phyloP scores from a whole-genome alignment of 2,797 vertebrate genomes.

The Myotis vivesi region DNA sequence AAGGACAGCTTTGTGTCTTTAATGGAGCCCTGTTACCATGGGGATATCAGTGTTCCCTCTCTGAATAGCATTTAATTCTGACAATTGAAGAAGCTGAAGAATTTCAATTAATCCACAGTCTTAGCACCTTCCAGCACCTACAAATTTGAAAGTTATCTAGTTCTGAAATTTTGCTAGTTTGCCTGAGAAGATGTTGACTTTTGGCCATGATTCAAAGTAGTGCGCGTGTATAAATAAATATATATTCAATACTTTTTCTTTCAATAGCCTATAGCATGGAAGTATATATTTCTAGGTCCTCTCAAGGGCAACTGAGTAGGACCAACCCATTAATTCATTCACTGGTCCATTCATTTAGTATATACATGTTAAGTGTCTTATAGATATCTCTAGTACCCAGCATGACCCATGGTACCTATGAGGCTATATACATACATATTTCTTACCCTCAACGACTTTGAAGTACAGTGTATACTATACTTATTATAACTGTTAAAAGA shows the following conservation, averaged over 20 bases:
- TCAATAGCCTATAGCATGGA: background rate
- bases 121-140: conserved; percentile 25
- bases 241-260: conserved; percentile 1
- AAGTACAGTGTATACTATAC: background rate
- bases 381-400: background rate
- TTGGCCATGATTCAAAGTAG: background rate
- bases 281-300: background rate
- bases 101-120: conserved; percentile 55
- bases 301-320: background rate
- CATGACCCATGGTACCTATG: background rate
- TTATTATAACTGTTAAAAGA: background rate
- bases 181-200: conserved; percentile 16
- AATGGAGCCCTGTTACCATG: conserved; percentile 74
- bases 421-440: background rate
- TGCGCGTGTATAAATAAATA: background rate
- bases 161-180: conserved; percentile 28
- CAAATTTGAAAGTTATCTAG: conserved; percentile 56
- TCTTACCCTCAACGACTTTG: background rate
- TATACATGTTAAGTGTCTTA: background rate
- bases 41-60: conserved; percentile 60
- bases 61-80: conserved; percentile 51
- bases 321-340: background rate
- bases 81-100: conserved; percentile 57
- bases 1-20: conserved; percentile 64
- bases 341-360: background rate